phyloP scores from a whole-genome alignment of 2,888 invertebrate species.

The Netelia inedita region DNA sequence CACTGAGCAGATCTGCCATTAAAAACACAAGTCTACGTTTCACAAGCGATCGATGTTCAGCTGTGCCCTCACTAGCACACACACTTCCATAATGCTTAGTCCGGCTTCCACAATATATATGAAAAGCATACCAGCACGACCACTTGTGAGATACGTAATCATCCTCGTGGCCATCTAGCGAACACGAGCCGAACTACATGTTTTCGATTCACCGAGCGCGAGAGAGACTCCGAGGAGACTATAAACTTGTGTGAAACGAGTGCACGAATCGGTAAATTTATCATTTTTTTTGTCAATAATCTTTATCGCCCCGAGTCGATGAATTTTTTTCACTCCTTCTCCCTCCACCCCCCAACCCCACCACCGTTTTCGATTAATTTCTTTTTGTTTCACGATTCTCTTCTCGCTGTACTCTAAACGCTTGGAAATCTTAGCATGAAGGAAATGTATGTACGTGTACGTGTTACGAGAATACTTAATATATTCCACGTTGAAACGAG shows the following conservation, averaged over 20 bases:
- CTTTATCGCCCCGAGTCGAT: neutral
- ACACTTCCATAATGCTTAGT: neutral
- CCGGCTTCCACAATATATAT: neutral
- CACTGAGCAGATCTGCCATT: neutral
- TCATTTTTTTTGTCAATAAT: neutral
- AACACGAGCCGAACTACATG: neutral
- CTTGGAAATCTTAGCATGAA: no score
- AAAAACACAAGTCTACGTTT: neutral
- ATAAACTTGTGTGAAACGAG: neutral
- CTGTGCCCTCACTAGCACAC: neutral
- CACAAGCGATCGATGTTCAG: neutral
- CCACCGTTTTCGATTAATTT: no score
- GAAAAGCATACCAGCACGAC: neutral
- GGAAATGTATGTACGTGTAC: conserved; percentile 15
- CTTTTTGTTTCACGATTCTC: no score
- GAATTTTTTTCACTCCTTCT: neutral
- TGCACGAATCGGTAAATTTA: neutral
- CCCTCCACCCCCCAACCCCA: no score
- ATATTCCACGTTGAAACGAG: conserved; percentile 61
- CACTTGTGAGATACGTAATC: neutral
- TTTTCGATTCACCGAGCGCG: neutral
- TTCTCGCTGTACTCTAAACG: no score
- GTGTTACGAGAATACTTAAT: conserved; percentile 48
- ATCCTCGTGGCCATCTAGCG: neutral
- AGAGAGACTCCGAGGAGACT: neutral